Evolutionary conservation across 1,140 invertebrate species (phyloP).

Genomic region (Ips typographus): DNA sequence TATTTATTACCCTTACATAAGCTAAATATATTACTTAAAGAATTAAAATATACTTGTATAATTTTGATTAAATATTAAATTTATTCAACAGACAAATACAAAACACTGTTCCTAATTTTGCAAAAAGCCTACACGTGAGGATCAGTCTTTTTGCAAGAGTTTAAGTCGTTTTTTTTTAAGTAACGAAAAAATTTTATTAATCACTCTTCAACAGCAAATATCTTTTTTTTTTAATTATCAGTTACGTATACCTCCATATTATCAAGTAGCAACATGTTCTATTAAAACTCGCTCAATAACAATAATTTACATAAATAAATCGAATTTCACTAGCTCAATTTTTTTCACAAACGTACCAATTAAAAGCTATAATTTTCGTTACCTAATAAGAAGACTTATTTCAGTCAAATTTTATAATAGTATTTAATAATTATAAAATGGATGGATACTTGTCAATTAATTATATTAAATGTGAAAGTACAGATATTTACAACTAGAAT

Average conservation of each 20-base stretch:
- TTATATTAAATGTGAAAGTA: conserved; percentile 1
- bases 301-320: too few relatives aligned
- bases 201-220: not conserved
- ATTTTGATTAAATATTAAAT: conserved; percentile 27
- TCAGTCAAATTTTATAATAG: conserved; percentile 14
- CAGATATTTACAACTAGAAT: too few relatives aligned
- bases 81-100: conserved; percentile 6
- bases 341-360: too few relatives aligned
- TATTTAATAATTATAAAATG: conserved; percentile 5
- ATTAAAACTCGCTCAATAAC: not conserved
- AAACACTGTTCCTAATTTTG: conserved; percentile 29
- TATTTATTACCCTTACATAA: conserved; percentile 10
- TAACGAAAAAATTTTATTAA: conserved; percentile 16
- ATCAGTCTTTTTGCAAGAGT: conserved; percentile 45
- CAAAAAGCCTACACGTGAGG: conserved; percentile 43
- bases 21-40: too few relatives aligned
- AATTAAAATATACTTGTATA: not conserved
- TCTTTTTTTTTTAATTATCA: too few relatives aligned
- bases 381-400: conserved; percentile 31
- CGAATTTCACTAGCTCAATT: too few relatives aligned
- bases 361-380: conserved; percentile 16
- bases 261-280: conserved; percentile 2
- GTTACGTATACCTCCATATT: too few relatives aligned
- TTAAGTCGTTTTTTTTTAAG: conserved; percentile 38
- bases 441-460: conserved; percentile 29